These are phyloP conservation scores for Muntiacus muntjak DNA, from an alignment of 2,113 vertebrate species.

Conservation along the genomic window DNA sequence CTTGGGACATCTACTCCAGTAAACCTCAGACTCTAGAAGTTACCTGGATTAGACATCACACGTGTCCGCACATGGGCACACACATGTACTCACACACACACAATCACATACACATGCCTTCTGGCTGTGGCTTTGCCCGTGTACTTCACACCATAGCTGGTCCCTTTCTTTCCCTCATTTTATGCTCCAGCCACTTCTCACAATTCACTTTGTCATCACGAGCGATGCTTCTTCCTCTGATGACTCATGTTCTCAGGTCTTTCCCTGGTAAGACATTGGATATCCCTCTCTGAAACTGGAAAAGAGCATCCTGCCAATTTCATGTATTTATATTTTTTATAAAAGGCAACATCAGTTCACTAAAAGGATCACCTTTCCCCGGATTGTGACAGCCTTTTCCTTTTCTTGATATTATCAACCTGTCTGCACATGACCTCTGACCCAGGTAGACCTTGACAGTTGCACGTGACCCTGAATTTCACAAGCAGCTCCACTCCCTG, in stretches of 20 bases:
- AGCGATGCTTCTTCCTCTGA: slow-evolving; percentile 52
- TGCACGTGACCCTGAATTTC: neutral
- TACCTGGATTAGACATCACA: neutral
- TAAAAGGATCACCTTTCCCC: neutral
- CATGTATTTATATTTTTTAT: neutral
- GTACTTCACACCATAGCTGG: neutral
- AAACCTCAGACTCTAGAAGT: neutral
- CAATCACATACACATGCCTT: neutral
- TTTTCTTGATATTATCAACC: neutral
- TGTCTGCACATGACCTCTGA: neutral
- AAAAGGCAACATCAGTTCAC: neutral
- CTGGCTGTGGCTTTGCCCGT: neutral
- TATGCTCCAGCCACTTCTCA: slow-evolving; percentile 48
- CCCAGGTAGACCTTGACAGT: neutral
- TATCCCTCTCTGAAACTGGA: neutral
- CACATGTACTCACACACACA: neutral
- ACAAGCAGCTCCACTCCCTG: neutral
- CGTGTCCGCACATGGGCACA: fast-evolving
- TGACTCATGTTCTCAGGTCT: slow-evolving; percentile 48
- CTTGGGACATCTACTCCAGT: neutral
- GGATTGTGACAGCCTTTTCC: neutral
- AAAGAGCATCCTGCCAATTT: neutral
- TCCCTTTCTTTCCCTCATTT: slow-evolving; percentile 1
- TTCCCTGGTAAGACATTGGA: neutral
- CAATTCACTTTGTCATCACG: slow-evolving; percentile 26